Base-by-base conservation (phyloP, 2,797 vertebrate species). In the Spinus pinus region DNA sequence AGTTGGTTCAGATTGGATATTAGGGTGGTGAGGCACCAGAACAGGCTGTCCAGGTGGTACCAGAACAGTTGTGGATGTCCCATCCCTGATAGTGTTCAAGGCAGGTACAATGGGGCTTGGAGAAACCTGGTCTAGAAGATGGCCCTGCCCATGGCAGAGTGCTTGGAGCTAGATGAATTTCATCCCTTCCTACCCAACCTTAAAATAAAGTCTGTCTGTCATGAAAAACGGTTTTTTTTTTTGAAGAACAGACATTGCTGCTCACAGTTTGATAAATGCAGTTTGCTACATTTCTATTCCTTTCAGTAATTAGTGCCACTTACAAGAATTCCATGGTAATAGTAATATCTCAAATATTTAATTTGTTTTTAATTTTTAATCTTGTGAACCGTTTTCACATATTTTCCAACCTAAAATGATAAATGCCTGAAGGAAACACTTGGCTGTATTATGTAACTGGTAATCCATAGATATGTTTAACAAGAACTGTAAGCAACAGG, bases 331-430 rank as follows among this genome's bases (percentile, higher is more conserved):
- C 30, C 33, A 9, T 8, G 14, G 33, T 53, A 67, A 83, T 31
- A 80, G 31, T 77, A 49, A 53, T 64, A 22, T 77, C 93, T 56
- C 31, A 86, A 30, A n/a, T 18, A 57, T 75, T 95, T 88, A 80
- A 11, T 10, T 64, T 84, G 19, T 18, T 79, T 88, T 77, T 33
- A 49, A 56, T 65, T 89, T 91, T 94, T 51, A 42, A 13, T 84
- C 24, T 70, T 7, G 33, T 67, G 28, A 74, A 94, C 42, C 16
- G 61, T 53, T 74, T 54, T 78, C 19, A 73, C 41, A 47, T 54
- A 41, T n/a, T 94, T 96, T 81, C 62, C 20, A 69, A 74, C 23
- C 4, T 75, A 69, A 80, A 82, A 54, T 86, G 54, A 53, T 50
- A 62, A 65, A 80, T 39, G 3, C 4, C 50, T 39, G 81, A 86